Conservation (phyloP, 1,140 invertebrate genomes). For the Musca domestica region DNA sequence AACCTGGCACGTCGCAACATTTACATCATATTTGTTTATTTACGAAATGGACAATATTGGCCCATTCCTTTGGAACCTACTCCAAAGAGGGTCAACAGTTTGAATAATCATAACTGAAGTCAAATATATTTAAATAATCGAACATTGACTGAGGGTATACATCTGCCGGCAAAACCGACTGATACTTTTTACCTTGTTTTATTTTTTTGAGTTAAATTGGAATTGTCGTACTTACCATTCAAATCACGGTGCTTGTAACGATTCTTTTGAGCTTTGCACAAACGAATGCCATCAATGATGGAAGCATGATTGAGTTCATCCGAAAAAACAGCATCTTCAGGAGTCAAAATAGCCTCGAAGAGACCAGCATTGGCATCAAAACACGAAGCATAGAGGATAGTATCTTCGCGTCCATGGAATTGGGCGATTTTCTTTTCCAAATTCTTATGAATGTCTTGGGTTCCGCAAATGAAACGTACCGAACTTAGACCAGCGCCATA, state of each 20-base stretch:
- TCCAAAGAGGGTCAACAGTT: too few relatives aligned
- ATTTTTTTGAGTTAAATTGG: too few relatives aligned
- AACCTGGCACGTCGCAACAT: too few relatives aligned
- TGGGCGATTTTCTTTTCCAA: constrained; percentile 79
- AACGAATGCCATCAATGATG: constrained; percentile 89
- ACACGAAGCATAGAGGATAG: constrained; percentile 87
- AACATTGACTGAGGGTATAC: too few relatives aligned
- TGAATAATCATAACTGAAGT: too few relatives aligned
- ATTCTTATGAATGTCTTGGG: constrained; percentile 80
- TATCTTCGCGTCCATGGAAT: constrained; percentile 84
- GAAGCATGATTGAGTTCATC: constrained; percentile 94
- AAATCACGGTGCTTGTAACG: constrained; percentile 86
- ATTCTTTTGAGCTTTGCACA: constrained; percentile 85
- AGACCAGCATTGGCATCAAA: constrained; percentile 94
- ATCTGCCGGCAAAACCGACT: too few relatives aligned
- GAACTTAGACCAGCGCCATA: constrained; percentile 90
- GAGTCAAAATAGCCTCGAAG: constrained; percentile 79
- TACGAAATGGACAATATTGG: too few relatives aligned
- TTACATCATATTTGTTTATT: too few relatives aligned
- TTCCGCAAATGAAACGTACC: constrained; percentile 92
- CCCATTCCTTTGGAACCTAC: too few relatives aligned
- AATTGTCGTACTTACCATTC: constrained; percentile 49
- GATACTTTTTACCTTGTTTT: too few relatives aligned
- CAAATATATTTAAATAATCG: too few relatives aligned
- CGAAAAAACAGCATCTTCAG: constrained; percentile 84